Conservation (phyloP, 2,113 vertebrate genomes). For the Brevimyrus niger region DNA sequence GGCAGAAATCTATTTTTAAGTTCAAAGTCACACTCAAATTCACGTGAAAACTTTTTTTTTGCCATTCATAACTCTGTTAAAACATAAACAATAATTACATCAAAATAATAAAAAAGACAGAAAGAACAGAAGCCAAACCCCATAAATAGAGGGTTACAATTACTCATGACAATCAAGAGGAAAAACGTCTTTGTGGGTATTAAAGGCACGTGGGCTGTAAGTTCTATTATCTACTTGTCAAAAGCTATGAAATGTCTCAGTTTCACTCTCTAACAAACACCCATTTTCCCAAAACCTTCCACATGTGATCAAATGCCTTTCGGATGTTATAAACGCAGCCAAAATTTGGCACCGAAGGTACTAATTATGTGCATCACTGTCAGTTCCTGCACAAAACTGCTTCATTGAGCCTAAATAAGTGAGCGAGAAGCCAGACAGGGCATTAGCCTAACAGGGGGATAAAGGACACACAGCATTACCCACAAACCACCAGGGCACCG, state of each 20-base stretch:
- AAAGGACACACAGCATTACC: neutral
- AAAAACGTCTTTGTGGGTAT: neutral
- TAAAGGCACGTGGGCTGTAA: neutral
- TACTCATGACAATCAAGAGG: neutral
- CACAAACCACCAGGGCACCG: neutral
- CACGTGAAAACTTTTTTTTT: neutral
- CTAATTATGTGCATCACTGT: neutral
- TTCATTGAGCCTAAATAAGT: neutral
- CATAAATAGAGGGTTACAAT: neutral
- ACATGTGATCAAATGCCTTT: neutral
- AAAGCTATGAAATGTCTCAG: constrained; percentile 3
- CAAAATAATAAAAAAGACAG: neutral
- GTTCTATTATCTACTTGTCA: neutral
- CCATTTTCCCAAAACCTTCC: neutral
- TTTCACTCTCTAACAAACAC: neutral
- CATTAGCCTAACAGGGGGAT: neutral
- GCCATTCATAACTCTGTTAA: neutral
- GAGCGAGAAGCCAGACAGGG: neutral
- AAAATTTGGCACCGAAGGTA: neutral
- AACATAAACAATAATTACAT: neutral
- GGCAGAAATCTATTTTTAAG: neutral
- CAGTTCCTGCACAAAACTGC: neutral
- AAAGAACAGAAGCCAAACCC: neutral
- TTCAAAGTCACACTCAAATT: neutral
- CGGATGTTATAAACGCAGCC: neutral